Evolutionary conservation across 1,140 invertebrate genomes (phyloP).

Genomic region (Gryllus bimaculatus): DNA sequence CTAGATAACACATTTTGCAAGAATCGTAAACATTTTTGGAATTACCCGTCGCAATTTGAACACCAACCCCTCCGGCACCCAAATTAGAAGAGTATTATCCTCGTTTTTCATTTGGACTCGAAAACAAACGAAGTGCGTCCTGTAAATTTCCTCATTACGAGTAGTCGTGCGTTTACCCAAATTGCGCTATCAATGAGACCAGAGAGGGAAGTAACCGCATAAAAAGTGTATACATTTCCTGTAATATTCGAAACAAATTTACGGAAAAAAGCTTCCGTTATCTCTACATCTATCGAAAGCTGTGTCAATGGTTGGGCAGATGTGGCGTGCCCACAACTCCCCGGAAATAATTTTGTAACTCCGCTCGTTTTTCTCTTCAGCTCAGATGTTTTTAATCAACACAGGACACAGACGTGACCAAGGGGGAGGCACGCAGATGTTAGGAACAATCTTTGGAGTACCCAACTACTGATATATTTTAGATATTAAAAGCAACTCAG

Average conservation of each 20-base stretch:
- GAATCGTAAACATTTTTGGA: background rate
- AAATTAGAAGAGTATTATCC: background rate
- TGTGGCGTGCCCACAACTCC: background rate
- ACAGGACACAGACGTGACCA: too few species aligned
- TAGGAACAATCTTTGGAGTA: too few species aligned
- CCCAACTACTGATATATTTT: too few species aligned
- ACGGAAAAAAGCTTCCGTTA: background rate
- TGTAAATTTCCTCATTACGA: background rate
- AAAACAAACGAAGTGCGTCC: background rate
- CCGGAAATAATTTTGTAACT: background rate
- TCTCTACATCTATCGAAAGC: background rate
- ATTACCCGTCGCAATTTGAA: background rate
- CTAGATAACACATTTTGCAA: too few species aligned
- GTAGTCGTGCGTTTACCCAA: background rate
- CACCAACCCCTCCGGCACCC: background rate
- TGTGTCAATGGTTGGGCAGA: background rate
- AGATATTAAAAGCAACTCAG: too few species aligned
- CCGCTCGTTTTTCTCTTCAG: background rate
- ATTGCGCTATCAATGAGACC: background rate
- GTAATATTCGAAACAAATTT: background rate
- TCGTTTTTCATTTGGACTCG: background rate
- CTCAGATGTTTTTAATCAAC: background rate
- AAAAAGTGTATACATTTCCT: background rate
- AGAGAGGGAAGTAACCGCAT: background rate
- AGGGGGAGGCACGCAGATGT: too few species aligned